Conservation (phyloP, 2,888 invertebrate species). For the Drosophila setosimentum region DNA sequence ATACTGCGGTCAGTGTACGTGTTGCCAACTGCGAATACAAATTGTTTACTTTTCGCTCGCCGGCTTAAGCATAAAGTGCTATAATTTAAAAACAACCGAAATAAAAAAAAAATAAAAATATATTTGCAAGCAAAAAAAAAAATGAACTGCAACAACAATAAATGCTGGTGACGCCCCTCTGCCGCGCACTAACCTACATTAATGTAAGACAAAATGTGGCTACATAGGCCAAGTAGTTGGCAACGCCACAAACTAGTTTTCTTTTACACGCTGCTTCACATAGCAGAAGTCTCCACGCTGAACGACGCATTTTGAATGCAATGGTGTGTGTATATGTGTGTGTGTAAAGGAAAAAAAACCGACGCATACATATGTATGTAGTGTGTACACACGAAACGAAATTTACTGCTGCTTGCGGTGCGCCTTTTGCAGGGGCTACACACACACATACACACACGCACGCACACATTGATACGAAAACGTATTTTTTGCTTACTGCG, state of each 20-base stretch:
- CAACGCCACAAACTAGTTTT: conserved; percentile 64
- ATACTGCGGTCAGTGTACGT: conserved; percentile 35
- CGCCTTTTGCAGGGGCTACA: conserved; percentile 48
- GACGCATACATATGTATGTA: conserved; percentile 42
- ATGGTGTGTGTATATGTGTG: conserved; percentile 41
- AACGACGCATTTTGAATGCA: conserved; percentile 46
- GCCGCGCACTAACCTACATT: conserved; percentile 70
- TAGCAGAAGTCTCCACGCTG: conserved; percentile 44
- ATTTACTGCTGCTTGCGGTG: conserved; percentile 72
- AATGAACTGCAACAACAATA: conserved; percentile 25
- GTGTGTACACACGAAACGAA: conserved; percentile 48
- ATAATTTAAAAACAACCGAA: conserved; percentile 37
- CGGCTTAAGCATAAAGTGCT: conserved; percentile 37
- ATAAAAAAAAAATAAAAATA: conserved; percentile 28
- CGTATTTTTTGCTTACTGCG: conserved; percentile 57
- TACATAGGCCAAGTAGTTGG: conserved; percentile 52
- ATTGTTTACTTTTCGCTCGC: conserved; percentile 70
- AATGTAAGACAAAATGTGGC: conserved; percentile 50
- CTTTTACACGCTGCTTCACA: conserved; percentile 50
- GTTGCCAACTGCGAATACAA: conserved; percentile 58
- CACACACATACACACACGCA: conserved; percentile 12
- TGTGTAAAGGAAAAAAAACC: conserved; percentile 59
- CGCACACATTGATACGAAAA: conserved; percentile 23
- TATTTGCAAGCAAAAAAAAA: conserved; percentile 17
- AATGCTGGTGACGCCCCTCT: conserved; percentile 21